Conservation (phyloP, 2,888 invertebrate genomes). For the Lepidocyrtoides sp. region DNA sequence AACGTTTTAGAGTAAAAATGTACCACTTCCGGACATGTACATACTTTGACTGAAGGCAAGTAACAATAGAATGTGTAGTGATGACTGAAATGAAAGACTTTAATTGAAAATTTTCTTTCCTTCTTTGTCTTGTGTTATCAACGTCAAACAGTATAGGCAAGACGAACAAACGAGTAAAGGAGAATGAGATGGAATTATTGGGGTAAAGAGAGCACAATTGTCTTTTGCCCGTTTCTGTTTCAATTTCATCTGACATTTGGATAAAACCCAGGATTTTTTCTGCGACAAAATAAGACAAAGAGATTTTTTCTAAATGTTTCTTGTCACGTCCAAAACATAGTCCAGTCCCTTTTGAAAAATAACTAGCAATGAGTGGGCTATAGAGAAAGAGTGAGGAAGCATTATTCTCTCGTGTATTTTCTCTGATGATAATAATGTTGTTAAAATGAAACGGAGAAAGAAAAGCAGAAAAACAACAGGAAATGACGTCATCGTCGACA, state of each 20-base stretch:
- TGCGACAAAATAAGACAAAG: background rate
- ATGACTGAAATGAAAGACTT: background rate
- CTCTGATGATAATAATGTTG: background rate
- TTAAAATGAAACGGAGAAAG: background rate
- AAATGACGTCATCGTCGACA: background rate
- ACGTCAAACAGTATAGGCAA: background rate
- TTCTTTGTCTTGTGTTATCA: background rate
- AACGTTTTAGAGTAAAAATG: too few species aligned
- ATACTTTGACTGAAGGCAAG: too few species aligned
- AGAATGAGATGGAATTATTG: background rate
- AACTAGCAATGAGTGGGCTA: background rate
- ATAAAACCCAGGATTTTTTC: background rate
- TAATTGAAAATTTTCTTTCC: background rate
- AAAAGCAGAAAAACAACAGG: constrained; percentile 15
- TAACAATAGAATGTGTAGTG: background rate
- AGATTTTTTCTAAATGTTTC: background rate
- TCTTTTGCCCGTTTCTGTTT: background rate
- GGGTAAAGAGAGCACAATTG: background rate
- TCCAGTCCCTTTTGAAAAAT: background rate
- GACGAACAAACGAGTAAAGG: background rate
- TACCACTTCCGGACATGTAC: too few species aligned
- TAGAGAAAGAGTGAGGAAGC: background rate
- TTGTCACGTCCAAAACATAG: background rate
- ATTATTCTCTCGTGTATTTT: background rate
- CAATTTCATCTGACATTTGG: background rate